A percentile compares a stretch with the other conserved stretches of the same genome.
Evolutionary conservation across 2,797 vertebrate species (phyloP).

Genomic region (Discoglossus pictus): DNA sequence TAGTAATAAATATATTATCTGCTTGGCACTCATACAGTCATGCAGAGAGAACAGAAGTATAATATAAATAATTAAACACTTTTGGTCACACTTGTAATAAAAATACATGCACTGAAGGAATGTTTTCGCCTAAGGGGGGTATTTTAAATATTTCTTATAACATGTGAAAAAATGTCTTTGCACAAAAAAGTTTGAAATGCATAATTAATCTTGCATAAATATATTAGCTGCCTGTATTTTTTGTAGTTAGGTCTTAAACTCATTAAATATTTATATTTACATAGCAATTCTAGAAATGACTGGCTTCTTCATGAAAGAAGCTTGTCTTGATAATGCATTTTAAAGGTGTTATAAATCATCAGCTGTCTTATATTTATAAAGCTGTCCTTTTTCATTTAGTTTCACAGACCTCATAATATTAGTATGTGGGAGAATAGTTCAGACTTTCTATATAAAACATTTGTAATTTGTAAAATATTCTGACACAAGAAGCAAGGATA

Average conservation of each 20-base stretch:
- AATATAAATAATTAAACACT: too few species aligned
- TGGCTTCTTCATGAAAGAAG: constrained; percentile 2
- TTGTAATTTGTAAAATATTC: too few species aligned
- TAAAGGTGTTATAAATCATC: constrained; percentile 43
- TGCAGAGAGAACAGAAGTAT: too few species aligned
- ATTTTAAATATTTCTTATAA: constrained; percentile 23
- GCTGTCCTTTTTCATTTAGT: constrained; percentile 25
- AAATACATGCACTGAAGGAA: constrained; percentile 12
- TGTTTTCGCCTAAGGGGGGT: constrained; percentile 8
- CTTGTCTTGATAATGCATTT: background rate
- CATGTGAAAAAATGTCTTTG: constrained; percentile 1
- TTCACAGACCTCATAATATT: constrained; percentile 39
- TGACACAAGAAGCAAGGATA: too few species aligned
- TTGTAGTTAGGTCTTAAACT: background rate
- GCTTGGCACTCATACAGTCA: too few species aligned
- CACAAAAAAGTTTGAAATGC: constrained; percentile 17
- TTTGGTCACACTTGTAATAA: constrained; percentile 13
- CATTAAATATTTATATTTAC: constrained; percentile 18
- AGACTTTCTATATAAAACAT: background rate
- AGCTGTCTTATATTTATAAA: background rate
- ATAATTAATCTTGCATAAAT: constrained; percentile 29
- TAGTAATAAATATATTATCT: too few species aligned
- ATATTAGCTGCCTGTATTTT: background rate
- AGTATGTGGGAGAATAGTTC: too few species aligned
- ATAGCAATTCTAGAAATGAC: constrained; percentile 22